Base-by-base conservation (phyloP, 53 echinoderm and acorn worm species). In the Antedon mediterranea region DNA sequence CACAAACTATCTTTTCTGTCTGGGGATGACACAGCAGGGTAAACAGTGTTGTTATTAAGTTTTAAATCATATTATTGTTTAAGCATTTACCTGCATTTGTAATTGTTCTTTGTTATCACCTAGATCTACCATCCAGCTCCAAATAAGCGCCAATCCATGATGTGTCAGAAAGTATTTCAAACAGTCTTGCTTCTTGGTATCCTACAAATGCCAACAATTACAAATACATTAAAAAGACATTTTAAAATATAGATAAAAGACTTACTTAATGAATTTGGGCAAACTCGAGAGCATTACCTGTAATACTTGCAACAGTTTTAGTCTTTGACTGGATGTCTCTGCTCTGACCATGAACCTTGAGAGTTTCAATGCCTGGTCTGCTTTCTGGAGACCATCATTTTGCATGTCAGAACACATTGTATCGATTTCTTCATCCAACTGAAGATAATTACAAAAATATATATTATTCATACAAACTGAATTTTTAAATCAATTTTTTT, bases 41-140 rank as follows among this genome's bases (percentile, higher is more conserved):
- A n/a, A n/a, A n/a, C n/a, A n/a, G n/a, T n/a, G n/a, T n/a, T n/a
- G n/a, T n/a, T n/a, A n/a, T n/a, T n/a, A n/a, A n/a, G n/a, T 7
- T 72, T 28, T 5, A 5, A 72, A 29, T 3, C 20, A 7, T 28
- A 4, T 29, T 23, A 37, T 37, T 37, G 37, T 6, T 4, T 37
- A 37, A 6, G 37, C 37, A 37, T 37, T 43, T 72, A 91, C 92
- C 86, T 91, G 86, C 34, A 77, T 78, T 80, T 91, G 83, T 27
- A 94, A 71, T 79, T 91, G 89, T 32, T 43, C 74, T 43, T 89
- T 89, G 44, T 89, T 87, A 20, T 91, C 90, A 43, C 91, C 91
- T 4, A 94, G 82, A 79, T 94, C 95, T 1, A 94, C 95, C 95
- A 94, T 94, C 95, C 95, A 94, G 74, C 95, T 91, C 91, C 95